Evolutionary conservation across 2,888 invertebrate genomes (phyloP).

Genomic region (Hipparchia semele): DNA sequence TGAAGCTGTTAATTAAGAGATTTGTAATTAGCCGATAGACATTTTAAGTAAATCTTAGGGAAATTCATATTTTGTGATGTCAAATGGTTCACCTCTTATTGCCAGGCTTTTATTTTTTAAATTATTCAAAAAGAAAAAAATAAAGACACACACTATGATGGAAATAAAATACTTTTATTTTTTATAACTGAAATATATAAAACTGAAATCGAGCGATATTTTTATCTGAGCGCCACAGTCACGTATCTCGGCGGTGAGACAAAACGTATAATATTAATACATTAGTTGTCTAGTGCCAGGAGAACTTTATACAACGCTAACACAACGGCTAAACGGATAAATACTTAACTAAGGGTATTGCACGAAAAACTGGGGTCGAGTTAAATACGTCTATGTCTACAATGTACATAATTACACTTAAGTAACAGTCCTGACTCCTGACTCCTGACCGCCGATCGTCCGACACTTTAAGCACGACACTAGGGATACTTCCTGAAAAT

Average conservation of each 20-base stretch:
- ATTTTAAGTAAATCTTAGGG: too few species aligned
- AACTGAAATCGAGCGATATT: neutral
- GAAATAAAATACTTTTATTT: too few species aligned
- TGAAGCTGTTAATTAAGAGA: too few species aligned
- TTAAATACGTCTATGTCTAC: constrained; percentile 62
- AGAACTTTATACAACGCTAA: constrained; percentile 72
- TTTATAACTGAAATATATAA: too few species aligned
- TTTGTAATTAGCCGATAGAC: too few species aligned
- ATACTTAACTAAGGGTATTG: constrained; percentile 81
- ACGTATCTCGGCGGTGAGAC: constrained; percentile 1
- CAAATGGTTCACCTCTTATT: too few species aligned
- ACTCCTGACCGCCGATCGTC: constrained; percentile 16
- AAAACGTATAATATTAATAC: constrained; percentile 17
- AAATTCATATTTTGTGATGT: too few species aligned
- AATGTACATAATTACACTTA: constrained; percentile 80
- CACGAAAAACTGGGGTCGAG: constrained; percentile 69
- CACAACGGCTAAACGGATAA: constrained; percentile 74
- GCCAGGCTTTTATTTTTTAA: too few species aligned
- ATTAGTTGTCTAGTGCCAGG: constrained; percentile 42
- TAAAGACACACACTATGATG: too few species aligned
- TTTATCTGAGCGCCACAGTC: neutral
- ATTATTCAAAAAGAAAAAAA: too few species aligned
- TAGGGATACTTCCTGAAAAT: neutral
- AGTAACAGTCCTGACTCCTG: constrained; percentile 34
- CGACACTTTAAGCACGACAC: neutral